Percentiles rank a stretch among this genome's conserved stretches.
These are phyloP conservation scores for Capromys pilorides DNA, from an alignment of 2,797 vertebrate genomes.

Conservation along the genomic window DNA sequence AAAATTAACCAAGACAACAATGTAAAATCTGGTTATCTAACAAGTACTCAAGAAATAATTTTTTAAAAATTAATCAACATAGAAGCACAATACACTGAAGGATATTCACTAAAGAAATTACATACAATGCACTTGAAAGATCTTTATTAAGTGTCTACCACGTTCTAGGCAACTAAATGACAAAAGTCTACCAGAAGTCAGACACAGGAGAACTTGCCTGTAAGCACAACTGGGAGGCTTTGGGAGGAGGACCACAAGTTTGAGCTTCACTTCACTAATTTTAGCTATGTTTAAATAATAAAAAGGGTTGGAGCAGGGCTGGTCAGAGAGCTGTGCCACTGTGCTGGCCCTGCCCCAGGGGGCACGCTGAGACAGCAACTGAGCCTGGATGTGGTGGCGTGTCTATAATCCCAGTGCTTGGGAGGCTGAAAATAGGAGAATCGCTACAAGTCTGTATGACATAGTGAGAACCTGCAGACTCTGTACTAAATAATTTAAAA, in stretches of 20 bases:
- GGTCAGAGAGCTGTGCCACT: no score
- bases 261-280: not conserved
- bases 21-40: not conserved
- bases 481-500: no score
- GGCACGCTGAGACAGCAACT: no score
- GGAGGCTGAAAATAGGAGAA: no score
- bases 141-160: not conserved
- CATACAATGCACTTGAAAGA: constrained; percentile 38
- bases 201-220: not conserved
- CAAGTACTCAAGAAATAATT: constrained; percentile 38
- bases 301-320: not conserved
- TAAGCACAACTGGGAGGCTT: not conserved
- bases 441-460: no score
- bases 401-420: no score
- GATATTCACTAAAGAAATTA: constrained; percentile 26
- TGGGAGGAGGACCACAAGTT: not conserved
- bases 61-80: constrained; percentile 1
- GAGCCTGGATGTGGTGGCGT: no score
- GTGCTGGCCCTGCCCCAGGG: no score
- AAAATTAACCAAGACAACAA: not conserved
- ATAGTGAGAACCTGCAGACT: no score
- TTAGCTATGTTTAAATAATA: not conserved
- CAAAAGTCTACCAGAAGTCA: not conserved
- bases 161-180: not conserved
- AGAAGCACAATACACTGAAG: not conserved